Evolutionary conservation across 2,797 vertebrate species (phyloP).

Genomic region (Microhierax caerulescens): DNA sequence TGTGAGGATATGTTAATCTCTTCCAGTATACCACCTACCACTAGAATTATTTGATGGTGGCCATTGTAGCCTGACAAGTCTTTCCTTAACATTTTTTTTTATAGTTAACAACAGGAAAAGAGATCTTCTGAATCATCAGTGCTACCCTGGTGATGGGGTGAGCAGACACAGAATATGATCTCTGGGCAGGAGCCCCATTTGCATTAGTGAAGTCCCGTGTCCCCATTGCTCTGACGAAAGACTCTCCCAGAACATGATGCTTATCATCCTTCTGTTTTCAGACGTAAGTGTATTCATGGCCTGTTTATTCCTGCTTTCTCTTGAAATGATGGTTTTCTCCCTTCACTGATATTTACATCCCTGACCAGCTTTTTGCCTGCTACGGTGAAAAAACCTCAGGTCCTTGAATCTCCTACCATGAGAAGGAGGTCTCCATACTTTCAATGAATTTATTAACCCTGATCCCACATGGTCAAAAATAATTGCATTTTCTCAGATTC

Average conservation of each 20-base stretch:
- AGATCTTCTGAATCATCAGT: not conserved
- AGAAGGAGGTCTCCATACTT: not conserved
- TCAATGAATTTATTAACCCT: not conserved
- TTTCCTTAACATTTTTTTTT: not conserved
- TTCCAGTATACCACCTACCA: not conserved
- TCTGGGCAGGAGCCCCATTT: not conserved
- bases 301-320: not conserved
- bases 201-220: accelerated
- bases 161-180: not conserved
- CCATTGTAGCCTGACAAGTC: not conserved
- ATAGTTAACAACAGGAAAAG: not conserved
- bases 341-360: not conserved
- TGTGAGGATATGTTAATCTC: not conserved
- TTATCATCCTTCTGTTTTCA: not conserved
- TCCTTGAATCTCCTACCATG: not conserved
- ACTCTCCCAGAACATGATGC: not conserved
- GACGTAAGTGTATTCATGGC: not conserved
- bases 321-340: not conserved
- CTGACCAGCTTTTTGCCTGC: not conserved
- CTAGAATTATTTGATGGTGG: not conserved
- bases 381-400: not conserved
- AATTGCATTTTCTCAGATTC: not conserved
- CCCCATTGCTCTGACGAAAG: not conserved
- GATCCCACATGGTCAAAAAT: not conserved
- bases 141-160: not conserved